A percentile compares a stretch with the other conserved stretches of the same genome.
Evolutionary conservation across 2,888 invertebrate genomes (phyloP).

Genomic region (Meloe dianella): DNA sequence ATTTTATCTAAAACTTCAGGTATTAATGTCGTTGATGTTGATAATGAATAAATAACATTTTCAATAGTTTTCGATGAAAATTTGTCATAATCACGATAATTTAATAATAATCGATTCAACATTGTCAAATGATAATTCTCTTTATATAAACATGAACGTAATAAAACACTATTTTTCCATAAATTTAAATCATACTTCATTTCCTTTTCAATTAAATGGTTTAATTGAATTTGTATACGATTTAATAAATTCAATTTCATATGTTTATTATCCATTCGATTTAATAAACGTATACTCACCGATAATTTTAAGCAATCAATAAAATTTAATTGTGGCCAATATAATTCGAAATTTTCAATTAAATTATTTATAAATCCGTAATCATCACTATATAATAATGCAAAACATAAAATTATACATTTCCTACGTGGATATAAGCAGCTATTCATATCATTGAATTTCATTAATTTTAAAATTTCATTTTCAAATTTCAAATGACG

Average conservation of each 20-base stretch:
- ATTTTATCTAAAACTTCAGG: slow-evolving; percentile 61
- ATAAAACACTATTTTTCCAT: slow-evolving; percentile 37
- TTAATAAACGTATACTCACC: slow-evolving; percentile 51
- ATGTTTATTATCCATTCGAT: slow-evolving; percentile 17
- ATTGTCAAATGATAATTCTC: slow-evolving; percentile 50
- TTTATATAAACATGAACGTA: slow-evolving; percentile 51
- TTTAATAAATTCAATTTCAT: slow-evolving; percentile 23
- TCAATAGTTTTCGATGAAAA: slow-evolving; percentile 61
- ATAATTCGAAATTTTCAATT: slow-evolving; percentile 55
- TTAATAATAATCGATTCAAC: slow-evolving; percentile 54
- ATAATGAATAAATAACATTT: slow-evolving; percentile 58
- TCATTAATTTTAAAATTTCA: slow-evolving; percentile 54
- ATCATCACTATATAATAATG: slow-evolving; percentile 59
- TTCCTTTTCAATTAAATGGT: slow-evolving; percentile 28
- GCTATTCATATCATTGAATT: slow-evolving; percentile 53
- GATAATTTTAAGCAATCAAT: slow-evolving; percentile 59
- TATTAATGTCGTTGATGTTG: slow-evolving; percentile 56
- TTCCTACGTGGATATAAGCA: slow-evolving; percentile 58
- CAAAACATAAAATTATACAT: slow-evolving; percentile 57
- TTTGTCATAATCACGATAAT: slow-evolving; percentile 50
- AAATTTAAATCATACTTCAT: slow-evolving; percentile 33
- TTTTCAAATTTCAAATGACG: slow-evolving; percentile 61
- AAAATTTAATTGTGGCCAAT: slow-evolving; percentile 56
- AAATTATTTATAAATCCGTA: slow-evolving; percentile 52
- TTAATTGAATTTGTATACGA: slow-evolving; percentile 32